Percentiles rank a stretch among this genome's conserved stretches.
Conservation (phyloP, 2,797 vertebrate species). For the Podarcis lilfordi region DNA sequence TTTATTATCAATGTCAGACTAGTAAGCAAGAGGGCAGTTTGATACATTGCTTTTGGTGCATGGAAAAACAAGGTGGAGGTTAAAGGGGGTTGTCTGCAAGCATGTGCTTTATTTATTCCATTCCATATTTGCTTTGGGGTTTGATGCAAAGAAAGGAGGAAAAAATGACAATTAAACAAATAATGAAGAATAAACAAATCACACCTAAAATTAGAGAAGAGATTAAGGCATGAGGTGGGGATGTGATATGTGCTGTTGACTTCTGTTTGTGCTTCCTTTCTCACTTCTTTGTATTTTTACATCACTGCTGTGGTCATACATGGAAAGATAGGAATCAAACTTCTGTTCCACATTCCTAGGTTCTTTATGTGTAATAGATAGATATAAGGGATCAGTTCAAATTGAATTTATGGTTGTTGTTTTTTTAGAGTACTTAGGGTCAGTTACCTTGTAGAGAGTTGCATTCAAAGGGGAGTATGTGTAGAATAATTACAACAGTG, state of each 20-base stretch:
- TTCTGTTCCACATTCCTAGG: background rate
- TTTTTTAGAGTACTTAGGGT: background rate
- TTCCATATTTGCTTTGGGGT: background rate
- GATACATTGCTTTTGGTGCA: conserved; percentile 37
- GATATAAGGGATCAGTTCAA: background rate
- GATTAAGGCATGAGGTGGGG: background rate
- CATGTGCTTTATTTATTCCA: background rate
- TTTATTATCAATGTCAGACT: conserved; percentile 34
- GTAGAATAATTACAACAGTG: background rate
- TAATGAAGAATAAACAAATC: background rate
- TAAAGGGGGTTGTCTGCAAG: background rate
- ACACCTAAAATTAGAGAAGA: too few relatives aligned
- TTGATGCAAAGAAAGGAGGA: background rate
- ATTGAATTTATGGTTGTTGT: background rate
- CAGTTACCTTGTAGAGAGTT: background rate
- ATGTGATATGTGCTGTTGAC: background rate
- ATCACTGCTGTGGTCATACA: background rate
- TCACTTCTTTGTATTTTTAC: too few relatives aligned
- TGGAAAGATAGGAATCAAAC: background rate
- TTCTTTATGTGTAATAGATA: background rate
- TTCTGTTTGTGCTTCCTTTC: background rate
- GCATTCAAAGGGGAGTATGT: background rate
- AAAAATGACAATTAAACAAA: background rate
- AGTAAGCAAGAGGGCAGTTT: conserved; percentile 32
- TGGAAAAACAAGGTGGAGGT: background rate